A percentile compares a stretch with the other conserved stretches of the same genome.
Evolutionary conservation across 2,888 invertebrate genomes (phyloP).

Genomic region (Drosophila suboccidentalis): DNA sequence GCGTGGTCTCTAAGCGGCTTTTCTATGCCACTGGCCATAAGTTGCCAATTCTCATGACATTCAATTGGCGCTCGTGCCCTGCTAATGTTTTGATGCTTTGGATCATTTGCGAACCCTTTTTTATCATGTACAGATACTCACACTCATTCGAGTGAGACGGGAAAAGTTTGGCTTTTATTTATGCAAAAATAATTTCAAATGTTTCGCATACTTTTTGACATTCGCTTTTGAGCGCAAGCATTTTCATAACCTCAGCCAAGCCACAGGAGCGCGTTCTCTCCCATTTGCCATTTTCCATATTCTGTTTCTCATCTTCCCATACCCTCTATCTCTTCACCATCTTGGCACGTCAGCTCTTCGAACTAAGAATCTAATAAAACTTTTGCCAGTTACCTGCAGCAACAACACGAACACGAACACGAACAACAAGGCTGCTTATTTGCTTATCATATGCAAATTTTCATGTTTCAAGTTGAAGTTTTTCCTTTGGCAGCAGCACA

Average conservation of each 20-base stretch:
- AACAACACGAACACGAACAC: constrained; percentile 17
- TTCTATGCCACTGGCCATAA: constrained; percentile 32
- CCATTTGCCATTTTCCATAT: not conserved
- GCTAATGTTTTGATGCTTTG: constrained; percentile 51
- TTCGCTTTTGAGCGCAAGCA: constrained; percentile 44
- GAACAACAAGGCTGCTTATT: constrained; percentile 59
- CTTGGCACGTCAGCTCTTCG: constrained; percentile 31
- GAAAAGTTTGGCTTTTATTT: constrained; percentile 63
- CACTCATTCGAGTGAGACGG: constrained; percentile 25
- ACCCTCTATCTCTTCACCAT: constrained; percentile 3
- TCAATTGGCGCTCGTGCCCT: constrained; percentile 42
- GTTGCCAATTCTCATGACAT: constrained; percentile 18
- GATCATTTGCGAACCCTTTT: constrained; percentile 72
- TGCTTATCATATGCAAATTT: constrained; percentile 82
- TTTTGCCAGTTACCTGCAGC: constrained; percentile 67
- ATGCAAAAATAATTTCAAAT: constrained; percentile 80
- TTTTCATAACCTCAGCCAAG: constrained; percentile 68
- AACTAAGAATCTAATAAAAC: constrained; percentile 79
- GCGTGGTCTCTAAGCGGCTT: constrained; percentile 48
- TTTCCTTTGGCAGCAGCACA: constrained; percentile 40
- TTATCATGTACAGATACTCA: not conserved
- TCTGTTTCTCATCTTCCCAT: not conserved
- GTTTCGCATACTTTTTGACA: constrained; percentile 70
- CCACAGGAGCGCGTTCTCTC: constrained; percentile 52
- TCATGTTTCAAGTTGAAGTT: constrained; percentile 74